Conservation (phyloP, 1,140 invertebrate genomes). For the Orussus abietinus region DNA sequence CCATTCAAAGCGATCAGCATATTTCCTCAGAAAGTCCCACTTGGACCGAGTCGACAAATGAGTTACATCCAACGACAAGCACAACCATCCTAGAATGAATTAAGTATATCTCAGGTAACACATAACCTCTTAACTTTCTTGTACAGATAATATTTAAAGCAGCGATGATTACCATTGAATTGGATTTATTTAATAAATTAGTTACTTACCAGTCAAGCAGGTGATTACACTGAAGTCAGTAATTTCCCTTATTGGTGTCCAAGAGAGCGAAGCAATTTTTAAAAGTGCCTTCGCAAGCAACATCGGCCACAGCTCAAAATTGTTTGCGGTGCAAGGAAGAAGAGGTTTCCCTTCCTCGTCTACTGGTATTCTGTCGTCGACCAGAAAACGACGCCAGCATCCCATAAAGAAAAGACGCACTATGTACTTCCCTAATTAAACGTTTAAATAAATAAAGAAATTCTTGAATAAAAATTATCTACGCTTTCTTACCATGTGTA, state of each 20-base stretch:
- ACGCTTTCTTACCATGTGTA: slow-evolving; percentile 19
- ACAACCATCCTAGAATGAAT: slow-evolving; percentile 24
- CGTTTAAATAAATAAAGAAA: background rate
- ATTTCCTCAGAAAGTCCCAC: slow-evolving; percentile 27
- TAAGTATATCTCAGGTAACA: too few relatives aligned
- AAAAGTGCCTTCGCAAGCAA: slow-evolving; percentile 31
- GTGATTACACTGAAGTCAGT: slow-evolving; percentile 25
- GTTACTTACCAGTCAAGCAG: slow-evolving; percentile 26
- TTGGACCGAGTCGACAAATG: slow-evolving; percentile 24
- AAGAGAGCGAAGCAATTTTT: slow-evolving; percentile 24
- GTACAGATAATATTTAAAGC: too few relatives aligned
- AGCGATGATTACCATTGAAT: background rate
- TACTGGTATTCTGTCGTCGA: slow-evolving; percentile 32
- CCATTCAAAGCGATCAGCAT: slow-evolving; percentile 25
- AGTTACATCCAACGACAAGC: slow-evolving; percentile 16
- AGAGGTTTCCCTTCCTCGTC: slow-evolving; percentile 21
- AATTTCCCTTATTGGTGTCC: slow-evolving; percentile 20
- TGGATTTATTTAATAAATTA: background rate
- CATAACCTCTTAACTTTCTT: too few relatives aligned
- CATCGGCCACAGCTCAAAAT: slow-evolving; percentile 32
- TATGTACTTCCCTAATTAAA: slow-evolving; percentile 28
- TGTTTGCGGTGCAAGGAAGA: slow-evolving; percentile 25
- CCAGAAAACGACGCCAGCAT: slow-evolving; percentile 27
- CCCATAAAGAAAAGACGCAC: slow-evolving; percentile 31
- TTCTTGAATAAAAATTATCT: background rate